A percentile compares a stretch with the other conserved stretches of the same genome.
phyloP scores from a whole-genome alignment of 2,888 invertebrate genomes.

The Caenorhabditis drosophilae region DNA sequence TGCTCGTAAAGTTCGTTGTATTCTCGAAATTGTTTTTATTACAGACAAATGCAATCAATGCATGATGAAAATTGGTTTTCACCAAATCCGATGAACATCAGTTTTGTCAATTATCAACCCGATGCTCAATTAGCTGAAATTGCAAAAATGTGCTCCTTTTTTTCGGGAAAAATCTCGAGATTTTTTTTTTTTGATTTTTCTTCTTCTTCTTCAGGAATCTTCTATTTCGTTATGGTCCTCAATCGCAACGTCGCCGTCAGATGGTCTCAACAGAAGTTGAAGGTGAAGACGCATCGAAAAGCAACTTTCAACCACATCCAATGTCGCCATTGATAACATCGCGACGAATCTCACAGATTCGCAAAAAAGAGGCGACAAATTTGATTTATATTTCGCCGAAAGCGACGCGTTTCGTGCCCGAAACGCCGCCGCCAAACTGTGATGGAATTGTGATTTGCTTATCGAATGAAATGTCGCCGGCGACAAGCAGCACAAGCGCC shows the following conservation, averaged over 20 bases:
- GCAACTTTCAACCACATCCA: constrained; percentile 17
- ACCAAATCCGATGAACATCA: not conserved
- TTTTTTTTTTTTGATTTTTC: not conserved
- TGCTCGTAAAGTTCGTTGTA: too few species aligned
- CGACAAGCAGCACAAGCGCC: constrained; percentile 15
- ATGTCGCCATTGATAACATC: constrained; percentile 23
- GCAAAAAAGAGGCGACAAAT: constrained; percentile 12
- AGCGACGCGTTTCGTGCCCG: constrained; percentile 26
- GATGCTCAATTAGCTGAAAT: constrained; percentile 21
- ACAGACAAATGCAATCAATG: constrained; percentile 4
- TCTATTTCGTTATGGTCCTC: constrained; percentile 27
- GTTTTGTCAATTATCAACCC: constrained; percentile 30
- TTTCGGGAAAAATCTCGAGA: not conserved
- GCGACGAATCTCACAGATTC: constrained; percentile 14
- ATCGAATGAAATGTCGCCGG: constrained; percentile 21
- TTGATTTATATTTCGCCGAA: constrained; percentile 22
- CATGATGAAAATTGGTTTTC: constrained; percentile 6
- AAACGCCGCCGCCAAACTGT: constrained; percentile 7
- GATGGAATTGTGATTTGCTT: constrained; percentile 17
- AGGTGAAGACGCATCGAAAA: not conserved
- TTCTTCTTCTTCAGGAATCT: constrained; percentile 11
- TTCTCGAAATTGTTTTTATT: too few species aligned
- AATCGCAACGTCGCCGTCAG: too few species aligned
- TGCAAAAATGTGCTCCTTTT: constrained; percentile 13
- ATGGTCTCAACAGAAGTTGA: too few species aligned